Conservation (phyloP, 2,797 vertebrate species). For the Acanthopagrus latus region DNA sequence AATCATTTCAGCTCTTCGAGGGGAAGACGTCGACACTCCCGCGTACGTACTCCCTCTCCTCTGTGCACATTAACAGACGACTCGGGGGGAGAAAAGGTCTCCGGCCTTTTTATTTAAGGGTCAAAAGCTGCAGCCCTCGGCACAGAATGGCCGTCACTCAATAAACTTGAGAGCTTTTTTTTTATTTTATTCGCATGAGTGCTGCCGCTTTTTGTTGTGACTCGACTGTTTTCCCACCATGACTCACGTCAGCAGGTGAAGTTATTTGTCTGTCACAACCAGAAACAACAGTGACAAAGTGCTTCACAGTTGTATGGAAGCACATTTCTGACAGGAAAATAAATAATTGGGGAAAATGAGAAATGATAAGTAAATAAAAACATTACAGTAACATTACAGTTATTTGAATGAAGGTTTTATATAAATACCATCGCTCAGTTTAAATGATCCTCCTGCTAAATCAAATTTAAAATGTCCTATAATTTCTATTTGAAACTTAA, state of each 20-base stretch:
- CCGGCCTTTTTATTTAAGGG: slow-evolving; percentile 19
- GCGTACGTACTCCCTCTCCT: background rate
- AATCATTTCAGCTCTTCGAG: slow-evolving; percentile 47
- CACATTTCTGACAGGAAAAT: background rate
- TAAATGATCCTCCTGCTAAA: too few relatives aligned
- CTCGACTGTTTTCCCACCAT: slow-evolving; percentile 21
- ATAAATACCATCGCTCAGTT: too few relatives aligned
- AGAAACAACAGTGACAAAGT: background rate
- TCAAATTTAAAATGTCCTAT: too few relatives aligned
- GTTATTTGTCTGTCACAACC: too few relatives aligned
- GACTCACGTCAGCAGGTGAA: background rate
- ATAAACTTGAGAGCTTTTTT: background rate
- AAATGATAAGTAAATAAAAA: background rate
- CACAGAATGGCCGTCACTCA: slow-evolving; percentile 30
- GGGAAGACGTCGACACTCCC: slow-evolving; percentile 16
- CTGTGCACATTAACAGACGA: slow-evolving; percentile 45
- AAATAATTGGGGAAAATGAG: background rate
- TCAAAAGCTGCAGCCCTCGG: slow-evolving; percentile 27
- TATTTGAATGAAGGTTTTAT: too few relatives aligned
- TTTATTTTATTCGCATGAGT: background rate
- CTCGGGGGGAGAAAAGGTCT: slow-evolving; percentile 33
- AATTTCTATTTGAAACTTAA: too few relatives aligned
- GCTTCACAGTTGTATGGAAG: background rate
- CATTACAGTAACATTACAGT: too few relatives aligned
- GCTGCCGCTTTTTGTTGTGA: background rate